Conservation (phyloP, 1,140 invertebrate species). For the Macrostomum lignano region DNA sequence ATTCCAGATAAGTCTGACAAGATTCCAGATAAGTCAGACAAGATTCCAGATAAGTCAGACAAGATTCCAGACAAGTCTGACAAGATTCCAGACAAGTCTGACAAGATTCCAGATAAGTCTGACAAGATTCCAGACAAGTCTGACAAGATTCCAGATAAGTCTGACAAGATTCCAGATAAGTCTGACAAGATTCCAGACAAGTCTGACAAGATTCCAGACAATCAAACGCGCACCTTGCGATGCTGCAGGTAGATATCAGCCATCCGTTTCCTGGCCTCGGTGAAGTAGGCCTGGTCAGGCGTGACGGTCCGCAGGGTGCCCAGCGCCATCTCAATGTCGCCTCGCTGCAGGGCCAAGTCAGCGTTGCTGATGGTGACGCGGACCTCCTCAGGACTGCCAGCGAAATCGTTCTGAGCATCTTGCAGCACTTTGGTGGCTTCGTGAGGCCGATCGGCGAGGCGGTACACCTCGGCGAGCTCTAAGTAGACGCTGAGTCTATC, state of each 20-base stretch:
- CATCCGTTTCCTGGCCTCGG: constrained; percentile 54
- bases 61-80: too few relatives aligned
- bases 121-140: too few relatives aligned
- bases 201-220: too few relatives aligned
- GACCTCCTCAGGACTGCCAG: constrained; percentile 49
- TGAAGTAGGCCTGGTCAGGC: constrained; percentile 48
- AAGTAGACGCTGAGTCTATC: constrained; percentile 58
- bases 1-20: too few relatives aligned
- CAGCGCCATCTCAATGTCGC: constrained; percentile 50
- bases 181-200: too few relatives aligned
- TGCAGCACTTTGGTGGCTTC: constrained; percentile 53
- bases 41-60: too few relatives aligned
- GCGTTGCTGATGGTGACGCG: constrained; percentile 51
- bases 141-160: too few relatives aligned
- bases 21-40: too few relatives aligned
- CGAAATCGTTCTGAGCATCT: constrained; percentile 45
- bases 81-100: too few relatives aligned
- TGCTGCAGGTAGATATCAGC: constrained; percentile 65
- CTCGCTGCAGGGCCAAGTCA: constrained; percentile 46
- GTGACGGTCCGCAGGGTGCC: constrained; percentile 43
- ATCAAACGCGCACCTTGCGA: too few relatives aligned
- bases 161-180: too few relatives aligned
- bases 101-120: too few relatives aligned
- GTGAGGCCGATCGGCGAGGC: constrained; percentile 32
- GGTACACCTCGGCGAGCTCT: constrained; percentile 51